Conservation (phyloP, 2,888 invertebrate genomes). For the Pachliopta kotzebuea region DNA sequence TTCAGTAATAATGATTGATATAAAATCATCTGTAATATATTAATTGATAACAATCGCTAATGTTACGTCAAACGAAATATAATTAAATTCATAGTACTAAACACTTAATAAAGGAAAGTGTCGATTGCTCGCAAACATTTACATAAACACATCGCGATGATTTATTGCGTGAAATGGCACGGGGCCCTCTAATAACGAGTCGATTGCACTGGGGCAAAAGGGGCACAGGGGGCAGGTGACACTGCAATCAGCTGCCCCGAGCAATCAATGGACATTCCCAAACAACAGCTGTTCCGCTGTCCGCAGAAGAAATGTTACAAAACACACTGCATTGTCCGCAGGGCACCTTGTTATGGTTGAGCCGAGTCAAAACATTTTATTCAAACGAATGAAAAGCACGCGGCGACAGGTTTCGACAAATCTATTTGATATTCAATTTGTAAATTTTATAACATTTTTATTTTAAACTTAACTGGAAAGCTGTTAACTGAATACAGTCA, state of each 20-base stretch:
- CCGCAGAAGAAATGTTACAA: conserved; percentile 31
- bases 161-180: conserved; percentile 24
- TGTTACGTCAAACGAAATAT: neutral
- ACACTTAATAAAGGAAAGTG: conserved; percentile 21
- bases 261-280: conserved; percentile 20
- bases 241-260: conserved; percentile 21
- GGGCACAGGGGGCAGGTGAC: conserved; percentile 13
- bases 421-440: too few relatives aligned
- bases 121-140: conserved; percentile 14
- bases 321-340: conserved; percentile 34
- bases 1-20: too few relatives aligned
- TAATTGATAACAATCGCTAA: too few relatives aligned
- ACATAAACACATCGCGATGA: conserved; percentile 7
- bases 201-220: neutral
- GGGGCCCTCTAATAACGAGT: conserved; percentile 8
- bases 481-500: too few relatives aligned
- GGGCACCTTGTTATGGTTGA: conserved; percentile 28
- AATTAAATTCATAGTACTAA: conserved; percentile 11
- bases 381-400: conserved; percentile 5
- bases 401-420: neutral
- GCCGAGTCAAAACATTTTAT: conserved; percentile 16
- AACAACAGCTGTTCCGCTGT: conserved; percentile 32
- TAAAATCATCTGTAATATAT: too few relatives aligned
- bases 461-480: too few relatives aligned
- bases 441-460: too few relatives aligned